phyloP scores from a whole-genome alignment of 2,797 vertebrate genomes.

The Ptychadena robeensis region DNA sequence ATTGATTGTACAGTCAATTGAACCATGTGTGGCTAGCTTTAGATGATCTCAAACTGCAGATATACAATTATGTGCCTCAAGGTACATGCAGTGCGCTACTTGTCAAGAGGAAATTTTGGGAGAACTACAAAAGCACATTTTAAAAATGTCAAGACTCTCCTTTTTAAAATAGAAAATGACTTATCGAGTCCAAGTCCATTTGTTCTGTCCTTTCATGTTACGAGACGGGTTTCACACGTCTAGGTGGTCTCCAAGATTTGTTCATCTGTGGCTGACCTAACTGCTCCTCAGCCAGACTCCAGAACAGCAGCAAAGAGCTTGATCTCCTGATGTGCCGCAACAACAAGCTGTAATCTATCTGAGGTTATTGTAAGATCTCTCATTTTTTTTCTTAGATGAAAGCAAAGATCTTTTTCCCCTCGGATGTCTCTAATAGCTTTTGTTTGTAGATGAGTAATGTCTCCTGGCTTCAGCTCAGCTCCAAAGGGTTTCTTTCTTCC shows the following conservation, averaged over 20 bases:
- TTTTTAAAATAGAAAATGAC: neutral
- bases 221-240: neutral
- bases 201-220: too few species aligned
- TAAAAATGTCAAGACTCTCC: too few species aligned
- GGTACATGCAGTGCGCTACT: too few species aligned
- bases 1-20: too few species aligned
- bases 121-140: too few species aligned
- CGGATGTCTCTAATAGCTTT: constrained; percentile 42
- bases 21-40: too few species aligned
- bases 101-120: too few species aligned
- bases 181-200: too few species aligned
- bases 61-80: too few species aligned
- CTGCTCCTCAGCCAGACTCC: constrained; percentile 1
- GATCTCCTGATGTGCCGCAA: neutral
- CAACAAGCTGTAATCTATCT: constrained; percentile 25
- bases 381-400: constrained; percentile 28
- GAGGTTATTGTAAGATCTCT: constrained; percentile 36
- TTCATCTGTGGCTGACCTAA: neutral
- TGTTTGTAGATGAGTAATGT: constrained; percentile 49
- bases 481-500: constrained; percentile 16
- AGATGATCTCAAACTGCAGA: too few species aligned
- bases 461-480: constrained; percentile 33
- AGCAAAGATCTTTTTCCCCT: neutral
- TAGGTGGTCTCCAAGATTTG: neutral
- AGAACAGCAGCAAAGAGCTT: neutral